A percentile compares a stretch with the other conserved stretches of the same genome.
Conservation (phyloP, 1,140 invertebrate genomes). For the Aradophagus sp. region DNA sequence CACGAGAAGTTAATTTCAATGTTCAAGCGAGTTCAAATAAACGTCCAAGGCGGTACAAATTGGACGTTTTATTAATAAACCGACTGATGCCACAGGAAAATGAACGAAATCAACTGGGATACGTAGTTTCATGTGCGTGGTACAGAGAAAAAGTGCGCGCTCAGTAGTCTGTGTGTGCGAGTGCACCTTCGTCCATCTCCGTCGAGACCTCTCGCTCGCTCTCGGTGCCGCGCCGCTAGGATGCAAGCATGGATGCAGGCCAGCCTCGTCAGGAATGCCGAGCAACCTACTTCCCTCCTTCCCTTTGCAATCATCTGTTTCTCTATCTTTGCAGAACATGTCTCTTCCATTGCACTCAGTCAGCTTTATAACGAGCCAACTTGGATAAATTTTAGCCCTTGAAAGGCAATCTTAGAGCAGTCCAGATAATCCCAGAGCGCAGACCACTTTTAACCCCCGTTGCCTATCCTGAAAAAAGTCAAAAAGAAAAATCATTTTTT, state of each 20-base stretch:
- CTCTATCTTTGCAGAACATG: constrained; percentile 44
- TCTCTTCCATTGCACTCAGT: constrained; percentile 36
- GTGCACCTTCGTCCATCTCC: constrained; percentile 7
- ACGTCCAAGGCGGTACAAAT: too few species aligned
- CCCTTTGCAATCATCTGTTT: constrained; percentile 49
- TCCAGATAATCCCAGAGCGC: neutral
- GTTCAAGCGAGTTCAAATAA: too few species aligned
- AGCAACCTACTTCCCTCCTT: constrained; percentile 50
- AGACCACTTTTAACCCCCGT: neutral
- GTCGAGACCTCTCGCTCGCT: constrained; percentile 3
- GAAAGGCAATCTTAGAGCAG: constrained; percentile 13
- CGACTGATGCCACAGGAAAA: neutral
- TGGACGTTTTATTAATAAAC: too few species aligned
- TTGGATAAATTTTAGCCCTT: constrained; percentile 33
- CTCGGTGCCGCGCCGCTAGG: constrained; percentile 35
- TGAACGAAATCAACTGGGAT: constrained; percentile 3
- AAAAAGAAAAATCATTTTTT: too few species aligned
- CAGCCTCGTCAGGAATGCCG: constrained; percentile 45
- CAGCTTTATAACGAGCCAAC: constrained; percentile 29
- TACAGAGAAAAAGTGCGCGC: constrained; percentile 22
- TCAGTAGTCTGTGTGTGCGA: constrained; percentile 4
- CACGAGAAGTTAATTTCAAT: too few species aligned
- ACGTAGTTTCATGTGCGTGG: constrained; percentile 7
- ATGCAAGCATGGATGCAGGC: constrained; percentile 46
- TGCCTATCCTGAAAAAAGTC: neutral